Percentiles rank a stretch among this genome's conserved stretches.
These are phyloP conservation scores for Falco cherrug DNA, from an alignment of 2,797 vertebrate genomes.

Conservation along the genomic window DNA sequence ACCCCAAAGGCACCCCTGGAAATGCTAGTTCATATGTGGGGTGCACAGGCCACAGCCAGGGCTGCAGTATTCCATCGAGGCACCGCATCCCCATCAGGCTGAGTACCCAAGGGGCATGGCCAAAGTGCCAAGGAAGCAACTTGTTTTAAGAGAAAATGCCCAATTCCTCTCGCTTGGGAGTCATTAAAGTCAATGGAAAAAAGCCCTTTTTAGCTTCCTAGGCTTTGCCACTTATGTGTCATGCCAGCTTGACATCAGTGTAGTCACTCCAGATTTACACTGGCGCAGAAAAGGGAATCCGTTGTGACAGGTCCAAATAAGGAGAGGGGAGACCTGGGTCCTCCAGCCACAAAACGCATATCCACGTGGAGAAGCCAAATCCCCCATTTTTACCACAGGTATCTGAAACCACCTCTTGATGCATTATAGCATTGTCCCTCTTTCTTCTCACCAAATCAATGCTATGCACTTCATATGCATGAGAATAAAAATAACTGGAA, in stretches of 20 bases:
- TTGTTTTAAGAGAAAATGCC: background rate
- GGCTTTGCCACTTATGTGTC: background rate
- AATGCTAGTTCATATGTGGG: background rate
- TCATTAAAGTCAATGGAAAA: background rate
- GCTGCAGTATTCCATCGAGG: background rate
- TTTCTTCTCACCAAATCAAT: background rate
- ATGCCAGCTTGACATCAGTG: fast-evolving
- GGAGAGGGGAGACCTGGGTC: background rate
- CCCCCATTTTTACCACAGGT: background rate
- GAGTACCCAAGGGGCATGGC: background rate
- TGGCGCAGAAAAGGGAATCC: background rate
- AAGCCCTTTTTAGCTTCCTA: background rate
- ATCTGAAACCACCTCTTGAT: background rate
- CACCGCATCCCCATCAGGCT: background rate
- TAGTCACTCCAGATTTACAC: background rate
- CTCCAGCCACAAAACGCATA: background rate
- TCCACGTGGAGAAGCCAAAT: background rate
- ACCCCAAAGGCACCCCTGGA: background rate
- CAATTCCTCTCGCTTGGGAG: background rate
- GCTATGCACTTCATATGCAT: background rate
- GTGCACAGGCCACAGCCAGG: background rate
- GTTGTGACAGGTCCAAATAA: fast-evolving
- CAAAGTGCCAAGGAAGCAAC: background rate
- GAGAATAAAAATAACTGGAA: background rate
- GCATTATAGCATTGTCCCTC: background rate